These are phyloP conservation scores for Taeniopygia guttata DNA, from an alignment of 2,797 vertebrate species.

Conservation along the genomic window DNA sequence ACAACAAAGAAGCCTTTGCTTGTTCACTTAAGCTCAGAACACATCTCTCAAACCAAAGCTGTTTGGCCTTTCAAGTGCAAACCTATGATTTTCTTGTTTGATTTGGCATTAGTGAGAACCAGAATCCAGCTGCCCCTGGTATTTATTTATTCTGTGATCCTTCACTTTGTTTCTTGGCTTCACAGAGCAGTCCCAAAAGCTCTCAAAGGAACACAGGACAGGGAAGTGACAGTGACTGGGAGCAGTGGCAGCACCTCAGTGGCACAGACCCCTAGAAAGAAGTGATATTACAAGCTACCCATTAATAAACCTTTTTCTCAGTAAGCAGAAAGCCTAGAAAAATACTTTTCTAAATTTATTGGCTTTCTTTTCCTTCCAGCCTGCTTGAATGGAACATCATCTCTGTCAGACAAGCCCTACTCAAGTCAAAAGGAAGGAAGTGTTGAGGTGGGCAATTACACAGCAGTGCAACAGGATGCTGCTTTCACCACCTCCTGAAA, in stretches of 20 bases:
- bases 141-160: constrained; percentile 8
- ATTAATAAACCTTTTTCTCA: background rate
- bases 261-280: background rate
- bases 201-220: background rate
- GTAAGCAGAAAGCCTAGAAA: background rate
- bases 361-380: background rate
- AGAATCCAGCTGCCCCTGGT: constrained; percentile 5
- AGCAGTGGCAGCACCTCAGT: background rate
- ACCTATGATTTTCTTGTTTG: constrained; percentile 42
- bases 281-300: background rate
- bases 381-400: background rate
- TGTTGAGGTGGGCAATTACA: background rate
- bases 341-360: background rate
- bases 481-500: background rate
- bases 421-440: background rate
- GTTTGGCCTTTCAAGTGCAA: constrained; percentile 14
- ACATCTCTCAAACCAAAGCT: constrained; percentile 26
- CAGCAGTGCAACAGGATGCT: background rate
- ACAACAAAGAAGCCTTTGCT: constrained; percentile 55
- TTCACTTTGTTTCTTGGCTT: background rate
- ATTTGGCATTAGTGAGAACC: constrained; percentile 20
- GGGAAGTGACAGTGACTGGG: background rate
- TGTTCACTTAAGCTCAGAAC: constrained; percentile 26
- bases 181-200: background rate
- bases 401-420: background rate